phyloP scores from a whole-genome alignment of 2,888 invertebrate genomes.

The Mythimna lalbum region DNA sequence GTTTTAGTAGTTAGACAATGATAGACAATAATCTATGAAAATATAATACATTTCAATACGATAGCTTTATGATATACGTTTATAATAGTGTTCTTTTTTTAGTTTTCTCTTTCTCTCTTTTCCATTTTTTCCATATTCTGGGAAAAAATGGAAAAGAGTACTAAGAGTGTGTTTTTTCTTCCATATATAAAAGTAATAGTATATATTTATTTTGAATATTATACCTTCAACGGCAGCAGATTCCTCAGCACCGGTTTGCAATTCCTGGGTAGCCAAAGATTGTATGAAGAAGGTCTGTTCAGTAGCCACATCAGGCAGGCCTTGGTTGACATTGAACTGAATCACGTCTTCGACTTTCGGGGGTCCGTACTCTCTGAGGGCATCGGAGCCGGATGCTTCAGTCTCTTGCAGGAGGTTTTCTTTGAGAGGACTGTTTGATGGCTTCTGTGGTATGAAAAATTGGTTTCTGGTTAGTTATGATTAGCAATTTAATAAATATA shows the following conservation, averaged over 20 bases:
- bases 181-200: background rate
- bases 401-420: conserved; percentile 82
- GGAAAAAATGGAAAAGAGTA: background rate
- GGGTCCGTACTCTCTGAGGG: conserved; percentile 87
- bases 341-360: conserved; percentile 77
- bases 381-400: conserved; percentile 86
- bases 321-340: conserved; percentile 76
- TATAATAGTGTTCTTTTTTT: too few species aligned
- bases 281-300: conserved; percentile 76
- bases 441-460: conserved; percentile 73
- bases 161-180: background rate
- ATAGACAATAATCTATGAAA: background rate
- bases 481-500: too few species aligned
- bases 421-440: conserved; percentile 81
- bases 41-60: background rate
- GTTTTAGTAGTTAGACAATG: background rate
- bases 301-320: conserved; percentile 77
- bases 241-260: conserved; percentile 46
- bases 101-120: too few species aligned
- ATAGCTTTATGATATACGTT: too few species aligned
- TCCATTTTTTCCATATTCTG: too few species aligned
- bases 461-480: too few species aligned
- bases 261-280: conserved; percentile 61
- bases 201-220: background rate
- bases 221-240: conserved; percentile 62